Percentiles rank a stretch among this genome's conserved stretches.
Evolutionary conservation across 92 coral and sea anemone genomes (phyloP).

Genomic region (Parazoanthus atlanticus): DNA sequence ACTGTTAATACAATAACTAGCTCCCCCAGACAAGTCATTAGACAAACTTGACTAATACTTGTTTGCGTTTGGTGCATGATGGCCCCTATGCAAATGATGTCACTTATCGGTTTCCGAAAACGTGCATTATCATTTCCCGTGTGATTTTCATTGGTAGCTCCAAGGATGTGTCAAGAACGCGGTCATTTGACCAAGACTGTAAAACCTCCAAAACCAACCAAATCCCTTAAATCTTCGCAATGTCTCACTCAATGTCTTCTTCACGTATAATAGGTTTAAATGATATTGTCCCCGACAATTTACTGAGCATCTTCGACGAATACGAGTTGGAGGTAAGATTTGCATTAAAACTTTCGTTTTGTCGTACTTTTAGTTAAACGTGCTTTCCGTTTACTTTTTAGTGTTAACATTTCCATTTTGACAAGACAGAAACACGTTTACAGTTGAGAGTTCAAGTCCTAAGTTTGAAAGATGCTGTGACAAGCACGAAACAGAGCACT

Average conservation of each 20-base stretch:
- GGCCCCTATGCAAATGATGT: not conserved
- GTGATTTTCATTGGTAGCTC: constrained; percentile 23
- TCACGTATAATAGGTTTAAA: constrained; percentile 68
- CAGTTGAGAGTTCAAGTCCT: not conserved
- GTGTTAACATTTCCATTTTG: not conserved
- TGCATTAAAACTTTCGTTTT: not conserved
- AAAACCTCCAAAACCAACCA: constrained; percentile 7
- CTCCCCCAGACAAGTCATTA: not conserved
- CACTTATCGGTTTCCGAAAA: constrained; percentile 12
- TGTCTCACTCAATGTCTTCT: constrained; percentile 11
- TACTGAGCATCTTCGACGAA: constrained; percentile 90
- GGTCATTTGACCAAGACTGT: not conserved
- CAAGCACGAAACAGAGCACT: not conserved
- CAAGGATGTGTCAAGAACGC: constrained; percentile 12
- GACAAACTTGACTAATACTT: not conserved
- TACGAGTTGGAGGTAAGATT: constrained; percentile 90
- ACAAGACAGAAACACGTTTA: not conserved
- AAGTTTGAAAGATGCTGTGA: not conserved
- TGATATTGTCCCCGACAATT: constrained; percentile 93
- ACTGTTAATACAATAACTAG: no score
- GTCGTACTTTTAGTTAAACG: not conserved
- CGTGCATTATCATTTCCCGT: constrained; percentile 7
- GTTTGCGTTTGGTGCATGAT: not conserved
- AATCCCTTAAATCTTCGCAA: not conserved
- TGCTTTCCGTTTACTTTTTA: not conserved